Conservation (phyloP, 2,113 vertebrate genomes). For the Baryphthengus martii region DNA sequence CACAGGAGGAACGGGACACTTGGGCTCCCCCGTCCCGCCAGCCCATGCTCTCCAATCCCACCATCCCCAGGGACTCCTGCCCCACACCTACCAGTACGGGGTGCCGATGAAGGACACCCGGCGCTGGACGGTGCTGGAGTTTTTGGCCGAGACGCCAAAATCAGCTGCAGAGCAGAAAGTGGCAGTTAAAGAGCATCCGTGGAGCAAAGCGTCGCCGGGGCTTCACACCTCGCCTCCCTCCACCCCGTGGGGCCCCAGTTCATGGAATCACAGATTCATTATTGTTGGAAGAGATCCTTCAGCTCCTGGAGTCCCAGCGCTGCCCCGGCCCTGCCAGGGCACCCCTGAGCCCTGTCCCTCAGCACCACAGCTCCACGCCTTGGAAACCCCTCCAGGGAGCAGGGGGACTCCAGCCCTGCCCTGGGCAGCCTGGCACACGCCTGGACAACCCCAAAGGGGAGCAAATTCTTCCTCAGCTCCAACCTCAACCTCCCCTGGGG, state of each 20-base stretch:
- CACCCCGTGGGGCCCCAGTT: background rate
- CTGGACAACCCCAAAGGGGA: no score
- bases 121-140: conserved; percentile 62
- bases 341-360: background rate
- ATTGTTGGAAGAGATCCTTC: background rate
- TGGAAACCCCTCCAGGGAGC: no score
- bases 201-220: background rate
- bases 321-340: no score
- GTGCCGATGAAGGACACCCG: conserved; percentile 74
- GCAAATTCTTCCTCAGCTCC: no score
- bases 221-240: background rate
- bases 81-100: conserved; percentile 69
- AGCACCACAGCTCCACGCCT: background rate
- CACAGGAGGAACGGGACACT: fast-evolving
- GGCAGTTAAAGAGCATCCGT: fast-evolving
- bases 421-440: no score
- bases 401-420: no score
- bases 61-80: background rate
- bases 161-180: conserved; percentile 48
- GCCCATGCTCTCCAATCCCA: background rate
- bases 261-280: background rate
- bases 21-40: background rate
- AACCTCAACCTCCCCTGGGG: no score
- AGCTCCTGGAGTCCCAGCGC: background rate
- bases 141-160: conserved; percentile 76